phyloP scores from a whole-genome alignment of 1,140 invertebrate species.

The Drosophila fuyamai region DNA sequence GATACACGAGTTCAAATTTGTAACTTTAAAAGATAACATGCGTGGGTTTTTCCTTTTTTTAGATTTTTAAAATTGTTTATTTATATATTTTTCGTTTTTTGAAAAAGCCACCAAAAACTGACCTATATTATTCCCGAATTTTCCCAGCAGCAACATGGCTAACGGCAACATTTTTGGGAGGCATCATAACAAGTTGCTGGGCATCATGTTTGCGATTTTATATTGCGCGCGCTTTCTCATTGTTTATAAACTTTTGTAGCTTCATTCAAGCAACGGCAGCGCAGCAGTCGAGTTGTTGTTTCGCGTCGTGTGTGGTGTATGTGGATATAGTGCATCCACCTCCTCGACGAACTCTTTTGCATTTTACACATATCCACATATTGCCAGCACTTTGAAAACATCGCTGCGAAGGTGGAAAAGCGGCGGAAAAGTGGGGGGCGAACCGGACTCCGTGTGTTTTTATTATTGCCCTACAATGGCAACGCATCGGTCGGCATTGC shows the following conservation, averaged over 20 bases:
- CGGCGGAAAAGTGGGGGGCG: constrained; percentile 9
- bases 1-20: no score
- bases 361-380: constrained; percentile 55
- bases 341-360: constrained; percentile 63
- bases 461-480: constrained; percentile 72
- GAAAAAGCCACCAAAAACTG: no score
- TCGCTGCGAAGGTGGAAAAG: constrained; percentile 46
- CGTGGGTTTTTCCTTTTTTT: background rate
- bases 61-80: background rate
- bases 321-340: constrained; percentile 44
- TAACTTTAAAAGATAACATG: no score
- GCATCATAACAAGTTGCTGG: constrained; percentile 2
- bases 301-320: constrained; percentile 11
- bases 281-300: constrained; percentile 18
- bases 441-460: constrained; percentile 19
- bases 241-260: constrained; percentile 19
- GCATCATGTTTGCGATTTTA: constrained; percentile 5
- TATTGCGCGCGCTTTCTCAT: constrained; percentile 32
- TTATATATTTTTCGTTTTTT: no score
- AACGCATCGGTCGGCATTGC: constrained; percentile 46
- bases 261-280: constrained; percentile 27
- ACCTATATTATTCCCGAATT: no score
- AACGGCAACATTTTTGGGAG: constrained; percentile 4
- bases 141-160: background rate
- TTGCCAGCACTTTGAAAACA: constrained; percentile 23